Evolutionary conservation across 1,140 invertebrate species (phyloP), one percentile per base, ranked within the genome.

Genomic region (Drosophila fuyamai): DNA sequence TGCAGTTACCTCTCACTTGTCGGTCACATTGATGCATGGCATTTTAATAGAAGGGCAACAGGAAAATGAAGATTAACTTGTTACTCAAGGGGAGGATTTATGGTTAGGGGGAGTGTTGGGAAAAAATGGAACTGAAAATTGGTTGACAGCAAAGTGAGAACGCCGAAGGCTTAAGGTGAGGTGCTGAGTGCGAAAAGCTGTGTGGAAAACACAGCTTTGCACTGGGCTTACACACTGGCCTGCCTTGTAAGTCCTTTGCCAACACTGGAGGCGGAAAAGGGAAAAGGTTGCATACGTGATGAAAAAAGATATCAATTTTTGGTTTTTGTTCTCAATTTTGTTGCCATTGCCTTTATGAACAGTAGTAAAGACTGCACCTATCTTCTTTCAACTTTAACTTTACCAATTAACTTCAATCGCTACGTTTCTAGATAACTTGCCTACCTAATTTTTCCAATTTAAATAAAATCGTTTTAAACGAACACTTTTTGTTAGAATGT

Each of bases 21-120:
- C 81, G 82, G 55, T 82, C 82, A 76, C 63, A 75, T 85, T 85
- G 83, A 85, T 85, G 83, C 75, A 85, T 85, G 65, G 82, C 79
- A 63, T 88, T 85, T 85, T 85, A 85, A 85, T 85, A 70, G 79
- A 67, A 85, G 57, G 63, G 62, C 77, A 73, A 50, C 60, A 76
- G 66, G 47, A 88, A 79, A 82, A 86, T 83, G 82, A 88, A 88
- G 83, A 88, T 88, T 76, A 88, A 76, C 79, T 77, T 85, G 58
- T 81, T 76, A 59, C 43, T 44, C 43, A 27, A 54, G 61, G 47
- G 76, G 44, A 82, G 47, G 51, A 47, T 67, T 65, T 46, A 43
- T 47, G 48, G 47, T 41, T 41, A n/a, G 43, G 10, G 50, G 18
- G 53, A 44, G 38, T 40, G 40, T 36, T 32, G 18, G 4, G 23